phyloP scores from a whole-genome alignment of 2,888 invertebrate genomes.

The Phrixothrix hirtus region DNA sequence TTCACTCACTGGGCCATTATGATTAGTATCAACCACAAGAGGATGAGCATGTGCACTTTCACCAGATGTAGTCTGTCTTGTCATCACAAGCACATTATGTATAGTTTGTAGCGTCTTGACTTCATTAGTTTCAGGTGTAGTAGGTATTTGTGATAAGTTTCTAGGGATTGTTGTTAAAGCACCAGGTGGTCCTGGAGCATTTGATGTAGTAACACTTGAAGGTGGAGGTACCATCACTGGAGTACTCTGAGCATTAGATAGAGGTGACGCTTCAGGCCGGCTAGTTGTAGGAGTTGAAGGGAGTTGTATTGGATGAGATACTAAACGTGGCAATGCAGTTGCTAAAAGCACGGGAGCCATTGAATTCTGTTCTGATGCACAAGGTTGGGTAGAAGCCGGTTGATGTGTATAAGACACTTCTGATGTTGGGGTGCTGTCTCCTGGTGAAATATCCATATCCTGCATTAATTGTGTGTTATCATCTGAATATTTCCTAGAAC shows the following conservation, averaged over 20 bases:
- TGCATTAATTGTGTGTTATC: slow-evolving; percentile 56
- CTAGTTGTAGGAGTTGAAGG: slow-evolving; percentile 49
- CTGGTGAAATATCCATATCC: slow-evolving; percentile 95
- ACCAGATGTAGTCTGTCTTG: slow-evolving; percentile 37
- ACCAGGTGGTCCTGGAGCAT: slow-evolving; percentile 54
- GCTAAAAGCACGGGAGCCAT: slow-evolving; percentile 67
- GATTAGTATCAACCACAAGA: slow-evolving; percentile 60
- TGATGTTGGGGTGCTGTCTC: slow-evolving; percentile 84
- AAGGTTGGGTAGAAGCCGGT: slow-evolving; percentile 35
- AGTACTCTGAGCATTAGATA: slow-evolving; percentile 41
- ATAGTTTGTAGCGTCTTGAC: slow-evolving; percentile 44
- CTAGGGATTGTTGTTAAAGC: slow-evolving; percentile 59
- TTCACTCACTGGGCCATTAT: slow-evolving; percentile 54
- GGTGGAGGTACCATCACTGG: slow-evolving; percentile 49
- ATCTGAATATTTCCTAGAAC: slow-evolving; percentile 46
- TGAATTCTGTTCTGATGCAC: slow-evolving; percentile 36
- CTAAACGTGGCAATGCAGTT: slow-evolving; percentile 67
- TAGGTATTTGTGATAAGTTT: slow-evolving; percentile 54
- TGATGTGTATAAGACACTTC: slow-evolving; percentile 70
- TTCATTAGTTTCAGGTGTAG: slow-evolving; percentile 41
- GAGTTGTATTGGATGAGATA: slow-evolving; percentile 59
- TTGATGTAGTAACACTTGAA: slow-evolving; percentile 56
- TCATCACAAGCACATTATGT: slow-evolving; percentile 36
- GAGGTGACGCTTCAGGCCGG: slow-evolving; percentile 45
- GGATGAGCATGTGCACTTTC: slow-evolving; percentile 51